These are phyloP conservation scores for Mythimna impura DNA, from an alignment of 2,888 invertebrate genomes.

Conservation along the genomic window DNA sequence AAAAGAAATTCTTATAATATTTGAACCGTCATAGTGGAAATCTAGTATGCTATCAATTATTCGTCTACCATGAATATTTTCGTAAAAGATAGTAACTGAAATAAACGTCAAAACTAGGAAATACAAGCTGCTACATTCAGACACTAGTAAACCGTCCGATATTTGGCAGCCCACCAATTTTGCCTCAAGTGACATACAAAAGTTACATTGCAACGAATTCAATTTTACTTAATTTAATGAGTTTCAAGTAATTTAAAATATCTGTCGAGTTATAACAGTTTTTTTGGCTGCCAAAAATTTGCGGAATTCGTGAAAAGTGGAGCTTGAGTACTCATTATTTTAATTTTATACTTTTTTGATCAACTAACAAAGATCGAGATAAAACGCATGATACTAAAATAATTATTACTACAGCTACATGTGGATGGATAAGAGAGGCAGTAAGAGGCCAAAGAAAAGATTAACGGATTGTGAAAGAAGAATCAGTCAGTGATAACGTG, in stretches of 20 bases:
- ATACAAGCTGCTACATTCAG: constrained; percentile 26
- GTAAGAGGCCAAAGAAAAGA: too few species aligned
- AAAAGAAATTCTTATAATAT: neutral
- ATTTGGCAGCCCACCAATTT: constrained; percentile 57
- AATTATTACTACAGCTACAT: too few species aligned
- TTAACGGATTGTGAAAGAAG: too few species aligned
- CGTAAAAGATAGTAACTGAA: neutral
- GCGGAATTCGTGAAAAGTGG: neutral
- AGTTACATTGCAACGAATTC: constrained; percentile 49
- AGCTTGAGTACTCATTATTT: neutral
- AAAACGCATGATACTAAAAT: neutral
- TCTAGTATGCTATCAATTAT: neutral
- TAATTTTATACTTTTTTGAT: neutral
- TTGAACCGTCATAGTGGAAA: neutral
- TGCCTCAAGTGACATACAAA: constrained; percentile 49
- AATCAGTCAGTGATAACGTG: too few species aligned
- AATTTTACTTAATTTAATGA: constrained; percentile 57
- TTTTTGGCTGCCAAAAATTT: constrained; percentile 36
- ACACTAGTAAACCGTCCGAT: constrained; percentile 29
- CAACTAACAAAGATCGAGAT: neutral
- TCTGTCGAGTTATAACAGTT: constrained; percentile 14
- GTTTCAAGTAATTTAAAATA: constrained; percentile 47
- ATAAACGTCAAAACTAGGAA: constrained; percentile 14
- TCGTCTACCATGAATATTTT: neutral
- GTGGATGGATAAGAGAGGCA: too few species aligned